Percentiles rank a stretch among this genome's conserved stretches.
Evolutionary conservation across 2,797 vertebrate species (phyloP).

Genomic region (Uromys caudimaculatus): DNA sequence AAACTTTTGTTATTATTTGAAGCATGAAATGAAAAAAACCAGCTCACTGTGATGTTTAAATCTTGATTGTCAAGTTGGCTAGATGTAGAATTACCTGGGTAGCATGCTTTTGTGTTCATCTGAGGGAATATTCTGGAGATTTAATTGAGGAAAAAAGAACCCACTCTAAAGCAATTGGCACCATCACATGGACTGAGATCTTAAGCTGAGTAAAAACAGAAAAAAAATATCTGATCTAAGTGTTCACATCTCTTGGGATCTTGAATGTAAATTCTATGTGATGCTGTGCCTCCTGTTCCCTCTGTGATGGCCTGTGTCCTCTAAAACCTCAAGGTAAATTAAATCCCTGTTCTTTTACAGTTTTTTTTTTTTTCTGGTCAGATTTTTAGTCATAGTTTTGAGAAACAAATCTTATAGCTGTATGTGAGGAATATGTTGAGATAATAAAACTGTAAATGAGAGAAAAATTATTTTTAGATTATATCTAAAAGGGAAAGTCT

Average conservation of each 20-base stretch:
- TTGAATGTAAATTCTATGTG: neutral
- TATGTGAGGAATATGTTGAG: neutral
- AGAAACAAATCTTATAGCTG: neutral
- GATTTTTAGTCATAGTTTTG: neutral
- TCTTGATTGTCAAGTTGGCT: neutral
- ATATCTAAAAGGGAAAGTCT: neutral
- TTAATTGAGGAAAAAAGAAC: neutral
- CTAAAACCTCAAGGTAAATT: neutral
- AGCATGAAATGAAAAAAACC: neutral
- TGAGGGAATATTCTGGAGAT: neutral
- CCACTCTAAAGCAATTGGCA: neutral
- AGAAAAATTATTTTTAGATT: neutral
- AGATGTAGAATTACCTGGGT: neutral
- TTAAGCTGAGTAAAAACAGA: neutral
- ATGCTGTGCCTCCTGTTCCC: neutral
- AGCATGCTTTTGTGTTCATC: neutral
- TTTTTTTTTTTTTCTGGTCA: neutral
- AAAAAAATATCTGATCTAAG: neutral
- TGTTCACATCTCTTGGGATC: neutral
- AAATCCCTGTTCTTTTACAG: neutral
- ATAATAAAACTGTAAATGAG: neutral
- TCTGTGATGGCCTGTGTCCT: neutral
- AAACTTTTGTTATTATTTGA: neutral
- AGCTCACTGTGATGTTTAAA: neutral
- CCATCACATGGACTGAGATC: too few relatives aligned